phyloP scores from a whole-genome alignment of 2,113 vertebrate genomes.

The Erinaceus europaeus region DNA sequence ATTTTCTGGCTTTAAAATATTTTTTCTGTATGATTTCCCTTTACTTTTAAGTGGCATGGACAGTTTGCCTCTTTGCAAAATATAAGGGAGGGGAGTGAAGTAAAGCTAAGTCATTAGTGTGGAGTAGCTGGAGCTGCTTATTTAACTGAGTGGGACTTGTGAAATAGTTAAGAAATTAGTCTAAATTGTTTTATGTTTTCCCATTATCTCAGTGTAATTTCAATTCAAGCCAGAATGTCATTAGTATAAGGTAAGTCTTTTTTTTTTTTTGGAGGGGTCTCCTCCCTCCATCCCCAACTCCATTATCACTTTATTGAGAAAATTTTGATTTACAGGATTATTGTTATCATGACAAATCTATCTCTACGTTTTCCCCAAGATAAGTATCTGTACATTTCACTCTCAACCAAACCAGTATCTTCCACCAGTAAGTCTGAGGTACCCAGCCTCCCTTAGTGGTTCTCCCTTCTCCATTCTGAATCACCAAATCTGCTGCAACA shows the following conservation, averaged over 20 bases:
- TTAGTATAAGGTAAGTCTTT: background rate
- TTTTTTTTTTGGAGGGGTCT: background rate
- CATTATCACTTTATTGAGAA: too few relatives aligned
- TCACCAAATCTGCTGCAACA: too few relatives aligned
- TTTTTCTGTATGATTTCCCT: conserved; percentile 17
- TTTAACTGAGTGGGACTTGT: background rate
- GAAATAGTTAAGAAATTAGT: background rate
- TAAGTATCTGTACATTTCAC: too few relatives aligned
- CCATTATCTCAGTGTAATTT: background rate
- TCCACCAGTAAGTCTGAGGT: too few relatives aligned
- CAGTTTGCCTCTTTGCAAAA: background rate
- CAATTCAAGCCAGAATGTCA: background rate
- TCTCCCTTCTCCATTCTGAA: too few relatives aligned
- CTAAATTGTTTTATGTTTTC: background rate
- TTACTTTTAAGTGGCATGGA: background rate
- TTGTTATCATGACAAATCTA: too few relatives aligned
- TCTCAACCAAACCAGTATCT: too few relatives aligned
- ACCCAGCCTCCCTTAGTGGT: too few relatives aligned
- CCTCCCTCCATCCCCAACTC: too few relatives aligned
- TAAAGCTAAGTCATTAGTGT: background rate
- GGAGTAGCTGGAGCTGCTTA: background rate
- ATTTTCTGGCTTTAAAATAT: conserved; percentile 51
- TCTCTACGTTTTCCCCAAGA: too few relatives aligned
- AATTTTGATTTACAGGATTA: too few relatives aligned
- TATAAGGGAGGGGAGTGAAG: background rate